These are phyloP conservation scores for Xiphydria camelus DNA, from an alignment of 2,888 invertebrate genomes.

Conservation along the genomic window DNA sequence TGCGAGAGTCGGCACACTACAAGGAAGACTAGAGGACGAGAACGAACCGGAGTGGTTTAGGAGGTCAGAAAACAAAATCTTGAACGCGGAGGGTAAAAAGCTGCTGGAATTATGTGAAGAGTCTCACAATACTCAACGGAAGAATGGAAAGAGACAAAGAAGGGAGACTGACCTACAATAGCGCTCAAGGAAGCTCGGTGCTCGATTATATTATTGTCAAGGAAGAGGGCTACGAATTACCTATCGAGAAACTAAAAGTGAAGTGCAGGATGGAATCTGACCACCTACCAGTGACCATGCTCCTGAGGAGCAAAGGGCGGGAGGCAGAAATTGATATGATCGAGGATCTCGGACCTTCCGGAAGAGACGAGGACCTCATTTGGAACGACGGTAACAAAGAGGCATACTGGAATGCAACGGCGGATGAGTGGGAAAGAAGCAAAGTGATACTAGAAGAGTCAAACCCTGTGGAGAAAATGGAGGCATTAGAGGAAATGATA, in stretches of 20 bases:
- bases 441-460: too few relatives aligned
- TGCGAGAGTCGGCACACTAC: slow-evolving; percentile 8
- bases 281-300: slow-evolving; percentile 6
- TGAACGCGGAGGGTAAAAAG: slow-evolving; percentile 10
- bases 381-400: too few relatives aligned
- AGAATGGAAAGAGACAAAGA: slow-evolving; percentile 6
- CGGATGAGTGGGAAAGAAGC: too few relatives aligned
- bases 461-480: too few relatives aligned
- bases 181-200: slow-evolving; percentile 6
- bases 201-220: slow-evolving; percentile 8
- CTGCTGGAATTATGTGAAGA: slow-evolving; percentile 10
- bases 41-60: slow-evolving; percentile 3
- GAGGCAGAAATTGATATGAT: too few relatives aligned
- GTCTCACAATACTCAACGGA: slow-evolving; percentile 10
- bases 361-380: too few relatives aligned
- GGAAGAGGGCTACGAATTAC: slow-evolving; percentile 1
- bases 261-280: slow-evolving; percentile 5
- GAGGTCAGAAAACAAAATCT: slow-evolving; percentile 8
- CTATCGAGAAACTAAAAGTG: slow-evolving; percentile 1
- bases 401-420: too few relatives aligned
- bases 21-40: slow-evolving; percentile 9
- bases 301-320: not conserved
- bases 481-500: too few relatives aligned
- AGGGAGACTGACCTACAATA: slow-evolving; percentile 7
- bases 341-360: too few relatives aligned